These are phyloP conservation scores for Cosmopolites sordidus DNA, from an alignment of 2,888 invertebrate genomes.

Conservation along the genomic window DNA sequence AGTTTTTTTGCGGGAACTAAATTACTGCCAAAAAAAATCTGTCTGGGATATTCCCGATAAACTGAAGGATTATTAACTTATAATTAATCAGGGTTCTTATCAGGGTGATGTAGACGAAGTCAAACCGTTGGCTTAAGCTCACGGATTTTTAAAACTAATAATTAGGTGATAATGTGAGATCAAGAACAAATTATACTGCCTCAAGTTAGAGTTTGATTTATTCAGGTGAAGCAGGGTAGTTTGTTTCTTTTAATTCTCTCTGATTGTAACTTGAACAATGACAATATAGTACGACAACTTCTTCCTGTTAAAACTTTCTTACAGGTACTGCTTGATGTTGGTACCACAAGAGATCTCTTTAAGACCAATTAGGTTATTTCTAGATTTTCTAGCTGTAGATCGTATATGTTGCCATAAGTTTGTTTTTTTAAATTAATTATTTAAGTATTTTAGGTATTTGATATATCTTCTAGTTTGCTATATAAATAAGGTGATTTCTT, in stretches of 20 bases:
- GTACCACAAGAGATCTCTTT: constrained; percentile 20
- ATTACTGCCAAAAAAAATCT: constrained; percentile 21
- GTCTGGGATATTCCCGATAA: not conserved
- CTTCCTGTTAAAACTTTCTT: constrained; percentile 14
- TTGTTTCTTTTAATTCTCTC: not conserved
- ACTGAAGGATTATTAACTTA: too few relatives aligned
- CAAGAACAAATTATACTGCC: not conserved
- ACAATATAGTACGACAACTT: constrained; percentile 25
- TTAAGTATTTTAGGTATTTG: not conserved
- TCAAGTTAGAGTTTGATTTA: too few relatives aligned
- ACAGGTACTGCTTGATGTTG: constrained; percentile 2
- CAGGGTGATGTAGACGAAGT: too few relatives aligned
- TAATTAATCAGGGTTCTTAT: too few relatives aligned
- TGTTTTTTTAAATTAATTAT: not conserved
- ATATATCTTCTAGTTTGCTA: not conserved
- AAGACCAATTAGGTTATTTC: constrained; percentile 25
- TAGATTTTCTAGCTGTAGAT: constrained; percentile 13
- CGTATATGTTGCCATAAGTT: constrained; percentile 20
- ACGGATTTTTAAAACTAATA: not conserved
- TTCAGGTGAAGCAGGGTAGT: not conserved
- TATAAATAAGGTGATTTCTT: not conserved
- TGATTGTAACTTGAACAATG: constrained; percentile 23
- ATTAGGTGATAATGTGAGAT: not conserved
- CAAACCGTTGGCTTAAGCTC: constrained; percentile 13
- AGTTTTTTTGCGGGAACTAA: constrained; percentile 11